Base-by-base conservation (phyloP, 1,140 invertebrate species). In the Paraescarpia echinospica region DNA sequence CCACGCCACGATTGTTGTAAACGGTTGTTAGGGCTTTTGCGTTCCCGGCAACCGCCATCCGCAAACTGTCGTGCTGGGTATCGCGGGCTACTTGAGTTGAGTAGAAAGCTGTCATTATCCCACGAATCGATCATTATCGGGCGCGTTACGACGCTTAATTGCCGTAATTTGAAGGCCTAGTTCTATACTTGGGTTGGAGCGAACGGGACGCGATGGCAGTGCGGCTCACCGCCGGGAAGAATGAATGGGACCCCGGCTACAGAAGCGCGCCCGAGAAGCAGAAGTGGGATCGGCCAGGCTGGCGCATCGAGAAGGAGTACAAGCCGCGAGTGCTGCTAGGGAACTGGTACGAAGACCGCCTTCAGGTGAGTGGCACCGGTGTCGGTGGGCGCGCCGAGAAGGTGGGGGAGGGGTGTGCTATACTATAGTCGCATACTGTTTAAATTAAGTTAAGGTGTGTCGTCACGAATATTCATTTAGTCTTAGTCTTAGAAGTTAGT, bases 221-320 rank as follows among this genome's bases (percentile, higher is more conserved):
- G 22, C 59, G 59, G 59, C 0, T 77, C 8, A 77, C 59, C 8
- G 59, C 59, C 59, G 59, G 59, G 59, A 77, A 77, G 59, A 77
- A 77, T 27, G 59, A 77, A 77, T 77, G 59, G 59, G 59, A 77
- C 59, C 59, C 59, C 18, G 59, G 59, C 59, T 77, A 77, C 59
- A 18, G 59, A 0, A 77, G 12, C 27, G 59, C 59, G 27, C 59
- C 59, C 12, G 94, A 95, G 93, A 93, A 93, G 33, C 91, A 48
- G 34, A 95, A 95, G 92, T 95, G 95, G 95, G 92, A 94, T 33
- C 93, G 95, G 93, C 95, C 95, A 90, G 95, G 95, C 35, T 95
- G 95, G 95, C 93, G 95, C 92, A 95, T 95, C 89, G 95, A 95
- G 93, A 95, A 95, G 91, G 93, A 93, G 91, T 95, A 92, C 94